Conservation (phyloP, 2,888 invertebrate genomes). For the Hemicrepidius hirtus region DNA sequence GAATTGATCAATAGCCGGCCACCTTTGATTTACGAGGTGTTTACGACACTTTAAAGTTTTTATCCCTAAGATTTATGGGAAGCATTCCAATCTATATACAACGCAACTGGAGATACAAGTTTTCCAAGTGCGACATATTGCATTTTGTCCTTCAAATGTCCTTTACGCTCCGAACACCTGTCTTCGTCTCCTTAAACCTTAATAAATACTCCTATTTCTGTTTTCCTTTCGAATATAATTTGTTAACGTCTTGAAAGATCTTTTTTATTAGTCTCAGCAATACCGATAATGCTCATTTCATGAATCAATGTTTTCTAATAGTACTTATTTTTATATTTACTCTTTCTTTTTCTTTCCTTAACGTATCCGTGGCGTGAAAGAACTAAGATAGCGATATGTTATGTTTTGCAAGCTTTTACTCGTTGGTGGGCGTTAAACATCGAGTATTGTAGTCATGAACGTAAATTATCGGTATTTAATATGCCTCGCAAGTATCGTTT, state of each 20-base stretch:
- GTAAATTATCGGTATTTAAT: slow-evolving; percentile 44
- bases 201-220: slow-evolving; percentile 41
- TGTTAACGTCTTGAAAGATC: neutral
- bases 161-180: slow-evolving; percentile 41
- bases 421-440: slow-evolving; percentile 42
- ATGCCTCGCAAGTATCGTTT: slow-evolving; percentile 36
- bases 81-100: slow-evolving; percentile 55
- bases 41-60: slow-evolving; percentile 58
- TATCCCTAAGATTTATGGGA: slow-evolving; percentile 54
- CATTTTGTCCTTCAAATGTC: slow-evolving; percentile 40
- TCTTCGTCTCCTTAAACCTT: slow-evolving; percentile 44
- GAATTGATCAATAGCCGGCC: slow-evolving; percentile 61
- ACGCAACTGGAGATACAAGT: slow-evolving; percentile 54
- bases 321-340: slow-evolving; percentile 9
- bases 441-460: slow-evolving; percentile 39
- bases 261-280: slow-evolving; percentile 31
- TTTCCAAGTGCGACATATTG: slow-evolving; percentile 47
- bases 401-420: slow-evolving; percentile 35
- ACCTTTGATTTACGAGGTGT: slow-evolving; percentile 64
- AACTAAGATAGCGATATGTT: slow-evolving; percentile 35
- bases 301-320: slow-evolving; percentile 47
- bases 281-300: slow-evolving; percentile 39
- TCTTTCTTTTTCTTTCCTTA: too few species aligned
- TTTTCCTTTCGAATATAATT: slow-evolving; percentile 23
- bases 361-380: slow-evolving; percentile 4